Evolutionary conservation across 2,888 invertebrate genomes (phyloP).

Genomic region (Drosophila melanosoma): DNA sequence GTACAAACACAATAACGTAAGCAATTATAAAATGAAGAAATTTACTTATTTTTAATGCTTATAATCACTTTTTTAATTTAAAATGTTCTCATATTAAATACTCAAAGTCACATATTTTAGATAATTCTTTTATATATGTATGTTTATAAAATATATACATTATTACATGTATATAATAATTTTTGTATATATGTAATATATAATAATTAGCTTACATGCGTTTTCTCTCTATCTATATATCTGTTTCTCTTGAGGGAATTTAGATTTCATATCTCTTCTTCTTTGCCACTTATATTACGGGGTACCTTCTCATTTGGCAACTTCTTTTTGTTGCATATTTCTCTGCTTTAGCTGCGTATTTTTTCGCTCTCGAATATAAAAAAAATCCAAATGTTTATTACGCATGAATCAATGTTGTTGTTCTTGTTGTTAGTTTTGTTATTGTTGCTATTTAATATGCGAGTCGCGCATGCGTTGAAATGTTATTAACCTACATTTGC

Average conservation of each 20-base stretch:
- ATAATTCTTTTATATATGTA: background rate
- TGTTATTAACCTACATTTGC: conserved; percentile 79
- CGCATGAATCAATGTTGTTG: conserved; percentile 49
- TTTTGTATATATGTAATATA: background rate
- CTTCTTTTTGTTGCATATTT: background rate
- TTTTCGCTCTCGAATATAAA: conserved; percentile 43
- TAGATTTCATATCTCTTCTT: too few species aligned
- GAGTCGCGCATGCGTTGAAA: conserved; percentile 70
- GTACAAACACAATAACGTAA: background rate
- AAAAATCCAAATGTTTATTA: conserved; percentile 59
- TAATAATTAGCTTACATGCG: background rate
- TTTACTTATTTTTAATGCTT: background rate
- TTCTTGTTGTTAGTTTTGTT: conserved; percentile 22
- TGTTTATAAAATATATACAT: too few species aligned
- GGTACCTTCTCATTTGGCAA: background rate
- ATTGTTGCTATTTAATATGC: conserved; percentile 55
- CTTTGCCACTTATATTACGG: background rate
- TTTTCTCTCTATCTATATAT: background rate
- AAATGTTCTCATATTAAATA: too few species aligned
- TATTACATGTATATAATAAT: too few species aligned
- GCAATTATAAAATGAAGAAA: too few species aligned
- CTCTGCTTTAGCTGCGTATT: conserved; percentile 17
- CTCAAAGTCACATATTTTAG: background rate
- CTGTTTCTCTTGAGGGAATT: too few species aligned
- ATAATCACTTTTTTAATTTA: background rate